phyloP scores from a whole-genome alignment of 1,140 invertebrate species.

The Alviniconcha marisindica region DNA sequence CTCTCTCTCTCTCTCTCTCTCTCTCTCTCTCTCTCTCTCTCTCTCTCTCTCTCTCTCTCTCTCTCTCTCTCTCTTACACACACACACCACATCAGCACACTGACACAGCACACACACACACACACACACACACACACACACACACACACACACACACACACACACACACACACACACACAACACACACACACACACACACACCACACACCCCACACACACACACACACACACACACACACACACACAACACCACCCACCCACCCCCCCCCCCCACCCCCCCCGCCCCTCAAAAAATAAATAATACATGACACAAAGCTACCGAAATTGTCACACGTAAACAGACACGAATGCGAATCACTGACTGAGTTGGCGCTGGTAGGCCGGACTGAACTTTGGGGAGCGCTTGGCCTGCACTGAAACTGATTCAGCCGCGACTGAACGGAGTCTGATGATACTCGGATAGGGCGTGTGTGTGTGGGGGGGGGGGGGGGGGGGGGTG shows the following conservation, averaged over 20 bases:
- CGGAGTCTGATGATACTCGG: too few species aligned
- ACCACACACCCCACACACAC: neutral
- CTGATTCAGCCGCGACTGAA: too few species aligned
- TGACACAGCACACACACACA: neutral
- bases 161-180: neutral
- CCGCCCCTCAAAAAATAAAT: too few species aligned
- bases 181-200: neutral
- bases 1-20: slow-evolving; percentile 11
- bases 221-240: slow-evolving; percentile 5
- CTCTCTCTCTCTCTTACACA: slow-evolving; percentile 4
- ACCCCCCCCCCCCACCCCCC: too few species aligned
- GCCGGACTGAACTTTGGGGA: neutral
- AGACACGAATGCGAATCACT: too few species aligned
- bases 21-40: slow-evolving; percentile 16
- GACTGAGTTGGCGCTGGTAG: neutral
- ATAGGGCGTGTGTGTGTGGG: too few species aligned
- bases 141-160: neutral
- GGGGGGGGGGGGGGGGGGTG: too few species aligned
- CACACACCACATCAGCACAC: neutral
- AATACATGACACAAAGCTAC: too few species aligned
- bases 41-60: slow-evolving; percentile 16
- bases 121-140: neutral
- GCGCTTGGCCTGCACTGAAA: too few species aligned
- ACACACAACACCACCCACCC: neutral
- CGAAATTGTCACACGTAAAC: too few species aligned